Evolutionary conservation across 1,140 invertebrate species (phyloP).

Genomic region (Cephus cinctus): DNA sequence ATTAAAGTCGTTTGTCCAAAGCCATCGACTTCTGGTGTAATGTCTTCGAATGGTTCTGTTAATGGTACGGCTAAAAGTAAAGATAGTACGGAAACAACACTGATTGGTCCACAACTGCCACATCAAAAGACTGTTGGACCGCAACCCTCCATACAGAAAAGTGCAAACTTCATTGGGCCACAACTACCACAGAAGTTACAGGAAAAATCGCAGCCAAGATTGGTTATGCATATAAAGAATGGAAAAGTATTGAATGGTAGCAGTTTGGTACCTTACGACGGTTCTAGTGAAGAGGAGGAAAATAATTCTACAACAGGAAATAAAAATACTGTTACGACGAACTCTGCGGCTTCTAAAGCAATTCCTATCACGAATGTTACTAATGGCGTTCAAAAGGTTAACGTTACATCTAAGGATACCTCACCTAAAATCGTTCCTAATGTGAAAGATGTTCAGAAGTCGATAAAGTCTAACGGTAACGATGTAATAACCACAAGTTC

Average conservation of each 20-base stretch:
- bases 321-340: no score
- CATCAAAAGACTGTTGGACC: conserved; percentile 20
- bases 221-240: conserved; percentile 45
- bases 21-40: conserved; percentile 30
- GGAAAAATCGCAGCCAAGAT: conserved; percentile 37
- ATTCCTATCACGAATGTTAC: conserved; percentile 6
- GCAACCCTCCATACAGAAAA: conserved; percentile 22
- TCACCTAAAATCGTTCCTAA: conserved; percentile 7
- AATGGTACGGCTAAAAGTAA: conserved; percentile 21
- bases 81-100: conserved; percentile 5
- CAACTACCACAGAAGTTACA: conserved; percentile 37
- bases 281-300: conserved; percentile 52
- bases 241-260: conserved; percentile 41
- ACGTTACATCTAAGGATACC: conserved; percentile 20
- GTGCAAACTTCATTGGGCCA: conserved; percentile 40
- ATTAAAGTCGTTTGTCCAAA: conserved; percentile 32
- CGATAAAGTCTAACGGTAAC: conserved; percentile 13
- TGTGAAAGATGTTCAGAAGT: conserved; percentile 27
- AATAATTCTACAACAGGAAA: conserved; percentile 10
- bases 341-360: conserved; percentile 7
- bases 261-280: conserved; percentile 52
- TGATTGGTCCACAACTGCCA: conserved; percentile 14
- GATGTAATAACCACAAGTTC: conserved; percentile 12
- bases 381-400: conserved; percentile 22
- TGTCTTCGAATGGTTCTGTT: conserved; percentile 21